Base-by-base conservation (phyloP, 2,113 vertebrate genomes). In the Callospermophilus lateralis region DNA sequence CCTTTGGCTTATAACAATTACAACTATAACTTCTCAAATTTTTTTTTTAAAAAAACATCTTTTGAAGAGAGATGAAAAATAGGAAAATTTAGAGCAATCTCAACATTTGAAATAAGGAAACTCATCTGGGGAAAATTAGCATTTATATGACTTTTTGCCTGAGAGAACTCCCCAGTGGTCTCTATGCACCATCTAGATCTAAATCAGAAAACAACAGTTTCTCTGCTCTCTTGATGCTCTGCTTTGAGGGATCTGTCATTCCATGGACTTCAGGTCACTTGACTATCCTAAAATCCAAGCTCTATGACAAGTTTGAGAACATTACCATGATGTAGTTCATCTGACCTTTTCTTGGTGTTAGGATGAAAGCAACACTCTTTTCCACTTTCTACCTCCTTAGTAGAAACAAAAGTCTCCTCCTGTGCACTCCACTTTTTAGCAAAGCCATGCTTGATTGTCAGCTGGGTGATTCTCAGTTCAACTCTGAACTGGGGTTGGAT, bases 1-100 rank as follows among this genome's bases (percentile, higher is more conserved):
- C 0, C 2, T 88, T 53, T n/a, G 63, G 6, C 11, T 58, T 65
- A 12, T 26, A 90, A 67, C 37, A 89, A 76, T 48, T 37, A 53
- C 12, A 37, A 67, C 28, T 30, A 74, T 74, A 80, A 79, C 84
- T 84, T 93, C 70, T 30, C 8, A 3, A 48, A 61, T 70, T 32
- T 42, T 20, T 19, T 53, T 26, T 79, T 26, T n/a, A 72, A 91
- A n/a, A 58, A 53, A 24, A 10, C 16, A 34, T 81, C 32, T 84
- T 65, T 95, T 84, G 39, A 55, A 88, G 34, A 78, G 24, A 87
- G 30, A 79, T 19, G 7, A 96, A 91, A 92, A 80, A n/a, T 8
- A 73, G 37, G 45, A 73, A 63, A 80, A 72, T 79, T 55, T 88
- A 24, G 19, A 84, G 11, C 4, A 4, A 93, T 48, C 48, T 91